These are phyloP conservation scores for Therioaphis trifolii DNA, from an alignment of 2,888 invertebrate species.

Conservation along the genomic window DNA sequence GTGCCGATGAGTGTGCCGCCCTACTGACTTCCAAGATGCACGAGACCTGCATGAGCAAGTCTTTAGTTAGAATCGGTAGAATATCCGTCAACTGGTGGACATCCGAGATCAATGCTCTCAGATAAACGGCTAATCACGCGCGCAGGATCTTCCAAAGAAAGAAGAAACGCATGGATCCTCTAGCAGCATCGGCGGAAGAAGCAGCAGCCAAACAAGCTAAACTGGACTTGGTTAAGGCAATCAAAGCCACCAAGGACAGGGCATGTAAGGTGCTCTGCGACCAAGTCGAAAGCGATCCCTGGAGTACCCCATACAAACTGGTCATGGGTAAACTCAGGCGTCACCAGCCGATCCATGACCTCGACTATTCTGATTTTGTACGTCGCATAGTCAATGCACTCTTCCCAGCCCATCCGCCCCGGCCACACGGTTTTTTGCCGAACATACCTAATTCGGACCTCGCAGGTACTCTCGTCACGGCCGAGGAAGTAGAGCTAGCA, in stretches of 20 bases:
- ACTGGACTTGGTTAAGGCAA: background rate
- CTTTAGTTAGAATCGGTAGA: background rate
- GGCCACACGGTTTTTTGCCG: no score
- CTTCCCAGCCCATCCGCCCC: background rate
- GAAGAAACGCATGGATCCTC: background rate
- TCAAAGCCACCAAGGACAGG: background rate
- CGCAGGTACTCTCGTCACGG: background rate
- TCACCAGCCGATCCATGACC: background rate
- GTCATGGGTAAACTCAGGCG: background rate
- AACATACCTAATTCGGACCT: background rate
- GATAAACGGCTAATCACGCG: background rate
- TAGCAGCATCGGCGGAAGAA: background rate
- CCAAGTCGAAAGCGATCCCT: background rate
- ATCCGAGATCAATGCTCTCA: background rate
- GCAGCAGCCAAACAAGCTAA: background rate
- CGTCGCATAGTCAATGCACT: background rate
- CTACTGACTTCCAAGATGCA: background rate
- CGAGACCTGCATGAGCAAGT: background rate
- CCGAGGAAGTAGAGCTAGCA: background rate
- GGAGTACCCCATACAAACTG: background rate
- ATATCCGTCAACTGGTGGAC: background rate
- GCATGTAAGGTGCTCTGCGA: background rate
- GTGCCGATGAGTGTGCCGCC: background rate
- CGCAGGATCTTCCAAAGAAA: background rate
- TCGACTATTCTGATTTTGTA: background rate